phyloP scores from a whole-genome alignment of 2,888 invertebrate species.

The Polyommatus icarus region DNA sequence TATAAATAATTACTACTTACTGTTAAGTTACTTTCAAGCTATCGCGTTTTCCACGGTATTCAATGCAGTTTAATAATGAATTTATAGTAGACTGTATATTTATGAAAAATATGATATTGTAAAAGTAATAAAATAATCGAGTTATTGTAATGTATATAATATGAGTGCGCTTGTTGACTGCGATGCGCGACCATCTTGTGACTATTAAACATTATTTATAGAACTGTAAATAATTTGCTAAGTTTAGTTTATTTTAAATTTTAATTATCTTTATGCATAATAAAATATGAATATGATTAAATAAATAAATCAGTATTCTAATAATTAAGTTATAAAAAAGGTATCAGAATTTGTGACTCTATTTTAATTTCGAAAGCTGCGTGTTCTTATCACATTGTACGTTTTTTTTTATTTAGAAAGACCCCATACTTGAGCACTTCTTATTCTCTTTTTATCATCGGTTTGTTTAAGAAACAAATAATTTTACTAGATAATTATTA shows the following conservation, averaged over 20 bases:
- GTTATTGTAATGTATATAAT: constrained; percentile 20
- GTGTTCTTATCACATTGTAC: neutral
- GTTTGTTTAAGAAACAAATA: neutral
- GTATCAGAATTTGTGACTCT: neutral
- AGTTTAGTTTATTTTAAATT: constrained; percentile 1
- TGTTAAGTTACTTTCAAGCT: constrained; percentile 10
- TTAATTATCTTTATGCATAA: neutral
- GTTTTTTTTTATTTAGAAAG: neutral
- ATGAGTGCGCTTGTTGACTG: neutral
- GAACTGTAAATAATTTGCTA: constrained; percentile 20
- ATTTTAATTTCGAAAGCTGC: neutral
- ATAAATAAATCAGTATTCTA: neutral
- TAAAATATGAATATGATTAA: neutral
- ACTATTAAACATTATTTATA: constrained; percentile 6
- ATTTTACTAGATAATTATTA: neutral
- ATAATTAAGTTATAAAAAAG: neutral
- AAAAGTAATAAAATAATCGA: neutral
- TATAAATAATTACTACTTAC: constrained; percentile 17
- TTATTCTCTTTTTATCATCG: neutral
- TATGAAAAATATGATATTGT: constrained; percentile 14
- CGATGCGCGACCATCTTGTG: neutral
- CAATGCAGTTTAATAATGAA: neutral
- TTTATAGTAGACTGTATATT: constrained; percentile 22
- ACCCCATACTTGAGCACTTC: neutral
- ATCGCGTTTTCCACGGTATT: neutral